Percentiles rank a stretch among this genome's conserved stretches.
Conservation (phyloP, 2,797 vertebrate genomes). For the Chaunax sp. region DNA sequence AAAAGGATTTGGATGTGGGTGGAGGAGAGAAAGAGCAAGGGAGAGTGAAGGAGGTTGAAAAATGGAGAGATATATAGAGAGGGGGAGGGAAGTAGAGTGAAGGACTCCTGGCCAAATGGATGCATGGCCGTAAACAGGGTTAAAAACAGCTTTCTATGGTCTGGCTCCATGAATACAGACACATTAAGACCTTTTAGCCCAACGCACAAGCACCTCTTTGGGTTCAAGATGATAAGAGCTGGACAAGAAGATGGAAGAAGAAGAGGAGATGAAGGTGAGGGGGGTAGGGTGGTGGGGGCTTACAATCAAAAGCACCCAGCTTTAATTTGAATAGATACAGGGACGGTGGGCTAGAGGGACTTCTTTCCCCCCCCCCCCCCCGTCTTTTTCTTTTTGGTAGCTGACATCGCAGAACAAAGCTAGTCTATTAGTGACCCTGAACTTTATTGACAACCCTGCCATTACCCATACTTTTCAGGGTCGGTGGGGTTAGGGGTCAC, state of each 20-base stretch:
- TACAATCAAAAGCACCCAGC: slow-evolving; percentile 89
- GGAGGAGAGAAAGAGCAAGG: slow-evolving; percentile 78
- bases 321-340: slow-evolving; percentile 76
- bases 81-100: slow-evolving; percentile 71
- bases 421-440: slow-evolving; percentile 95
- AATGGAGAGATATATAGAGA: slow-evolving; percentile 77
- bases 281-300: slow-evolving; percentile 64
- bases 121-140: slow-evolving; percentile 95
- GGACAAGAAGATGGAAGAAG: slow-evolving; percentile 73
- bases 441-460: slow-evolving; percentile 88
- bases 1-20: slow-evolving; percentile 88
- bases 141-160: slow-evolving; percentile 89
- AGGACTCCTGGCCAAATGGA: slow-evolving; percentile 93
- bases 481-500: slow-evolving; percentile 86
- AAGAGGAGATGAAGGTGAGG: slow-evolving; percentile 52
- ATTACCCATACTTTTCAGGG: slow-evolving; percentile 89
- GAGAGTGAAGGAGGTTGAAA: slow-evolving; percentile 79
- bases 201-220: slow-evolving; percentile 87
- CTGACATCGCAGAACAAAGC: slow-evolving; percentile 88
- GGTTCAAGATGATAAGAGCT: slow-evolving; percentile 79
- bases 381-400: slow-evolving; percentile 80
- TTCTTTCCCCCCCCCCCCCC: slow-evolving; percentile 28
- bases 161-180: slow-evolving; percentile 90
- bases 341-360: slow-evolving; percentile 53
- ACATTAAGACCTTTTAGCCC: slow-evolving; percentile 95